Percentiles rank a stretch among this genome's conserved stretches.
Evolutionary conservation across 2,888 invertebrate species (phyloP).

Genomic region (Spialia ferax): DNA sequence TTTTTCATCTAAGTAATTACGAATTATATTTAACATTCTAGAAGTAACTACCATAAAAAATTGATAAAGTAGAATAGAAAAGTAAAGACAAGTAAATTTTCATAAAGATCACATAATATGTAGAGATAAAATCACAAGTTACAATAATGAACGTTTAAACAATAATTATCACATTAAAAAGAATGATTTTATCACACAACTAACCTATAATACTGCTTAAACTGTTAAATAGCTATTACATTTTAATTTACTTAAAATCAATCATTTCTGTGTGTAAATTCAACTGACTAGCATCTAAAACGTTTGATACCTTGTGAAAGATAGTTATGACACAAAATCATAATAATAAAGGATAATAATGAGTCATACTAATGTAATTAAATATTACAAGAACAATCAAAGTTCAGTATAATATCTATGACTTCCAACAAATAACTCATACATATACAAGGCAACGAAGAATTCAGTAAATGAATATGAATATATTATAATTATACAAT

Average conservation of each 20-base stretch:
- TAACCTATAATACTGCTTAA: conserved; percentile 85
- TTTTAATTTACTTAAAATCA: conserved; percentile 69
- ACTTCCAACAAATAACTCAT: neutral
- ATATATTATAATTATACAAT: neutral
- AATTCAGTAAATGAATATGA: neutral
- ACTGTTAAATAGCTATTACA: conserved; percentile 67
- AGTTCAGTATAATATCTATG: neutral
- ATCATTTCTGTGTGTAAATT: conserved; percentile 73
- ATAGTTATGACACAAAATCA: conserved; percentile 37
- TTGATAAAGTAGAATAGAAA: neutral
- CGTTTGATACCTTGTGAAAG: conserved; percentile 40
- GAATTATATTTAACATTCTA: neutral
- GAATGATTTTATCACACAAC: conserved; percentile 71
- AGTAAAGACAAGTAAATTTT: conserved; percentile 11
- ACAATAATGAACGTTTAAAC: conserved; percentile 59
- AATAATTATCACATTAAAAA: conserved; percentile 72
- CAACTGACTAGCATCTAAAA: conserved; percentile 84
- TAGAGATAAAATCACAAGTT: conserved; percentile 45
- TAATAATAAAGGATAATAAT: conserved; percentile 27
- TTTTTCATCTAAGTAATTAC: neutral
- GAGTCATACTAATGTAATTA: conserved; percentile 2
- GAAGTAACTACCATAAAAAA: neutral
- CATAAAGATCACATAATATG: conserved; percentile 33
- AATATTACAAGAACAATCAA: conserved; percentile 6
- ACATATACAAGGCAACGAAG: neutral